Evolutionary conservation across 1,140 invertebrate genomes (phyloP).

Genomic region (Pseudomyrmex sp.): DNA sequence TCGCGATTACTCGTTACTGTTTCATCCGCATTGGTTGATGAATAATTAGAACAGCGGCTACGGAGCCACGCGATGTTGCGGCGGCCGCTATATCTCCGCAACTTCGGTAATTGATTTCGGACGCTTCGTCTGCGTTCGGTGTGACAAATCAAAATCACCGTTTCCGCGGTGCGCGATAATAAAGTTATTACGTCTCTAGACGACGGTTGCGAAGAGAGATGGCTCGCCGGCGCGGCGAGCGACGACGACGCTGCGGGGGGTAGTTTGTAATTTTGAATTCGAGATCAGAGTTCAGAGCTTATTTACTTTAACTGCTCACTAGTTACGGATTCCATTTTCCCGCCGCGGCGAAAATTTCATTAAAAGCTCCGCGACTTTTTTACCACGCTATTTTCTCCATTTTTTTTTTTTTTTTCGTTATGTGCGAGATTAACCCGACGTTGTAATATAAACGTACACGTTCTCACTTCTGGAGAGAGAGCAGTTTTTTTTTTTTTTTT

Average conservation of each 20-base stretch:
- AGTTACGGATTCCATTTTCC: constrained; percentile 66
- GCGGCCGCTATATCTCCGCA: constrained; percentile 65
- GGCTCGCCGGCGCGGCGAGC: not conserved
- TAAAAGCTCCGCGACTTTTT: constrained; percentile 32
- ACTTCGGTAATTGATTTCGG: constrained; percentile 73
- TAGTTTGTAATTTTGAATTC: constrained; percentile 52
- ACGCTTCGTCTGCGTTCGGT: constrained; percentile 60
- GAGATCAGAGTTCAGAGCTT: constrained; percentile 52
- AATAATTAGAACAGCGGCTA: constrained; percentile 64
- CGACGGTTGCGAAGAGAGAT: constrained; percentile 32
- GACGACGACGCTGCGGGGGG: not conserved
- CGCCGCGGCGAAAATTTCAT: not conserved
- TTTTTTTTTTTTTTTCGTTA: constrained; percentile 2
- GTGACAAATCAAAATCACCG: constrained; percentile 74
- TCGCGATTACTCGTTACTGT: constrained; percentile 46
- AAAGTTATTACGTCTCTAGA: constrained; percentile 67
- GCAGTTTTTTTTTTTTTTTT: not conserved
- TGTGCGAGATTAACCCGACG: constrained; percentile 18
- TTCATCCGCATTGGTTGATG: constrained; percentile 48
- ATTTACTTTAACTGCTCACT: constrained; percentile 48
- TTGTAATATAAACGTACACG: not conserved
- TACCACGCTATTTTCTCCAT: not conserved
- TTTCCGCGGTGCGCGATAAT: constrained; percentile 69
- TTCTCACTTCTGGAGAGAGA: not conserved
- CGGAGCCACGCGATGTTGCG: constrained; percentile 37